Conservation (phyloP, 2,797 vertebrate species). For the Dicrostonyx torquatus region DNA sequence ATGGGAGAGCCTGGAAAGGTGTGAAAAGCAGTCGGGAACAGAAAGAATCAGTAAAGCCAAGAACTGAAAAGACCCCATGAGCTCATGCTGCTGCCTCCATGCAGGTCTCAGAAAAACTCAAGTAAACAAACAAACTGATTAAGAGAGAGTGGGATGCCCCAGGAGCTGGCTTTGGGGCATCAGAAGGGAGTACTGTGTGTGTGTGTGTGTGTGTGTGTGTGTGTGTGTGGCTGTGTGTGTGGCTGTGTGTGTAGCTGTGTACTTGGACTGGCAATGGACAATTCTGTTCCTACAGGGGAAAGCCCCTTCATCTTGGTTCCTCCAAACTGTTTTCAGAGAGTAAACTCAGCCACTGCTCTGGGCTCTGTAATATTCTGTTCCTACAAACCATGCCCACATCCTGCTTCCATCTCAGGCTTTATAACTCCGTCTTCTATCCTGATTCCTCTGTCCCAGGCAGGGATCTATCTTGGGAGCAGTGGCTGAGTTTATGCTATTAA, state of each 20-base stretch:
- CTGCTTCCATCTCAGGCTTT: slow-evolving; percentile 72
- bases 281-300: not conserved
- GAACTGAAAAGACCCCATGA: slow-evolving; percentile 20
- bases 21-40: not conserved
- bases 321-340: slow-evolving; percentile 40
- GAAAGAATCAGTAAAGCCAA: slow-evolving; percentile 29
- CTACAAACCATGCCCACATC: not conserved
- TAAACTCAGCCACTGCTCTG: slow-evolving; percentile 26
- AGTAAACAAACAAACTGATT: slow-evolving; percentile 59
- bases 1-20: slow-evolving; percentile 6
- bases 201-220: no score
- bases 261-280: not conserved
- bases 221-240: not conserved
- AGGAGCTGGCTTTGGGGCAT: slow-evolving; percentile 65
- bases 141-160: slow-evolving; percentile 16
- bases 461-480: slow-evolving; percentile 35
- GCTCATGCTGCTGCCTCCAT: slow-evolving; percentile 15
- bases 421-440: slow-evolving; percentile 74
- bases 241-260: not conserved
- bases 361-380: slow-evolving; percentile 77
- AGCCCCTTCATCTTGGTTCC: slow-evolving; percentile 26
- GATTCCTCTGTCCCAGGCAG: slow-evolving; percentile 46
- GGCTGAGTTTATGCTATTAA: not conserved
- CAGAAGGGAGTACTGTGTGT: not conserved
- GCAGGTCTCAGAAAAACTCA: slow-evolving; percentile 43